Evolutionary conservation across 1,140 invertebrate genomes (phyloP), one percentile per base, ranked within the genome.

Genomic region (Bactericera cockerelli): DNA sequence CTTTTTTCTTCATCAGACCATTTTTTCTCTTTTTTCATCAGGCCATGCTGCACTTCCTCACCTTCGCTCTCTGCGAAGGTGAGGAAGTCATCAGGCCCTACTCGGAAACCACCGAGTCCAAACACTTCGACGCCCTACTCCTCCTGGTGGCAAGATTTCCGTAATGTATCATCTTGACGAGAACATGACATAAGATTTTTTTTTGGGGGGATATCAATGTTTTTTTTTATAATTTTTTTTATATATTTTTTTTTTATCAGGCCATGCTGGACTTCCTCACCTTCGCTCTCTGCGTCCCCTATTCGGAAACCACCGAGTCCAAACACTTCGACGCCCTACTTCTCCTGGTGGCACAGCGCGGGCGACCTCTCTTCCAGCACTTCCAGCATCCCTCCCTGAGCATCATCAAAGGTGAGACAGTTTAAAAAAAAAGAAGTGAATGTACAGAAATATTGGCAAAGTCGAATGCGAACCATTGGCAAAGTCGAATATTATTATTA

Each of bases 181-280:
- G n/a, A n/a, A n/a, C n/a, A n/a, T n/a, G n/a, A n/a, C n/a, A n/a
- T n/a, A n/a, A n/a, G n/a, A n/a, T n/a, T n/a, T n/a, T n/a, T n/a
- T n/a, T n/a, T n/a, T n/a, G n/a, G n/a, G n/a, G n/a, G n/a, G n/a
- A n/a, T n/a, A n/a, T n/a, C n/a, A n/a, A n/a, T n/a, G n/a, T n/a
- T n/a, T n/a, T n/a, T n/a, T n/a, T n/a, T n/a, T n/a, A n/a, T n/a
- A n/a, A n/a, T n/a, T n/a, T n/a, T n/a, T n/a, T n/a, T n/a, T n/a
- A n/a, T n/a, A n/a, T n/a, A n/a, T n/a, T n/a, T n/a, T n/a, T n/a
- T n/a, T n/a, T n/a, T n/a, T n/a, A n/a, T n/a, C 42, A 49, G 42
- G 89, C 93, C 31, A 96, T 99, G 91, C 77, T 99, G 67, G 97
- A 99, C 74, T 95, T 99, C 69, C 75, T 99, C 62, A 99, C 95